phyloP scores from a whole-genome alignment of 2,113 vertebrate genomes.

The Catagonus wagneri region DNA sequence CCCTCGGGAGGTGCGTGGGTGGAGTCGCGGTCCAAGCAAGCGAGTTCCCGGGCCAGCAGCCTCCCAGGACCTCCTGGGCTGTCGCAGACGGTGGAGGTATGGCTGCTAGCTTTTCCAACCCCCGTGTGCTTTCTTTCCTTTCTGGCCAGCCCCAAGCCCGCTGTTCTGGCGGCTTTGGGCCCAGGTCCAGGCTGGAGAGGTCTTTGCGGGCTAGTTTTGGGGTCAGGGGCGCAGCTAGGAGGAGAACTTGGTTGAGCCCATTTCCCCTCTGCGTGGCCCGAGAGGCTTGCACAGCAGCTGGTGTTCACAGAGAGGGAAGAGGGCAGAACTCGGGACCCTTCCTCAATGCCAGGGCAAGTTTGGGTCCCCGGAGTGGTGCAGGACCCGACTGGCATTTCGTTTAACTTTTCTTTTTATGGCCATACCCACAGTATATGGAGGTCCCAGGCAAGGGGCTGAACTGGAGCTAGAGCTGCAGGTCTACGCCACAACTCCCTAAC shows the following conservation, averaged over 20 bases:
- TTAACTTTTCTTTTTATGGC: no score
- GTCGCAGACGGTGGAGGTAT: neutral
- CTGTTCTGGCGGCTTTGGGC: neutral
- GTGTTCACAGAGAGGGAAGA: no score
- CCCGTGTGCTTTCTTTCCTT: neutral
- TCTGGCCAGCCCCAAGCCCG: neutral
- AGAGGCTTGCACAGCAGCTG: neutral
- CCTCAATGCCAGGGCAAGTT: neutral
- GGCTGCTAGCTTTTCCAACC: neutral
- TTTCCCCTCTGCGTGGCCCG: neutral
- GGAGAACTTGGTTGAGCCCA: neutral
- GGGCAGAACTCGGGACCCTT: neutral
- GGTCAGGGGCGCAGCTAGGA: neutral
- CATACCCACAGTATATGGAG: no score
- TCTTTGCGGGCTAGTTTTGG: neutral
- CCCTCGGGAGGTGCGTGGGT: rapidly evolving
- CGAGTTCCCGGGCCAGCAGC: neutral
- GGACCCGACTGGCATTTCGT: neutral
- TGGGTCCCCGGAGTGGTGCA: neutral
- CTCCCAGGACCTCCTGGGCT: rapidly evolving
- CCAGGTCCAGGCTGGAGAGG: neutral
- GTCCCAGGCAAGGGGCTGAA: no score
- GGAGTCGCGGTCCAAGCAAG: neutral
- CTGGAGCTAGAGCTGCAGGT: no score
- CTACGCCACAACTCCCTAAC: no score